Base-by-base conservation (phyloP, 2,113 vertebrate genomes). In the Sylvietta virens region DNA sequence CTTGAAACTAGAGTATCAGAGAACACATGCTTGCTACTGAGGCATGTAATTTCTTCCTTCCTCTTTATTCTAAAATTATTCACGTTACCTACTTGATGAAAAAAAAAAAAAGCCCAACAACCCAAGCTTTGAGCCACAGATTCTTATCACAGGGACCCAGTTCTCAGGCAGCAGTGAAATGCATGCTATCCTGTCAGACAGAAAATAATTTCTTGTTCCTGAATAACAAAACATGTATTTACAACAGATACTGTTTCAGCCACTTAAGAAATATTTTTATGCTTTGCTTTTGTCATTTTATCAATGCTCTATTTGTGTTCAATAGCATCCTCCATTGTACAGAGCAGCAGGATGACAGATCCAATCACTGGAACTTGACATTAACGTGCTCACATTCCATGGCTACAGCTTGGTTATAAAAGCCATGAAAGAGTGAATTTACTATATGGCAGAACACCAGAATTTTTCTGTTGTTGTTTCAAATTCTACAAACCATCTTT, bases 31-130 rank as follows among this genome's bases (percentile, higher is more conserved):
- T 87, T 70, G 50, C 85, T 92, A 83, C 81, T 86, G 87, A 91
- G 60, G 92, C 94, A 54, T 86, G 78, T 88, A 90, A 95, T 95
- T 80, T 90, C 89, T 95, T 95, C 81, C 96, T 96, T 95, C 92
- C 95, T 86, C 94, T 92, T 95, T 78, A 72, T 60, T 87, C 90
- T 94, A 92, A 94, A 95, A 91, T 92, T 85, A 90, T 56, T 81
- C 90, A 85, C 11, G 4, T 86, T 84, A 92, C 69, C 74, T 85
- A 53, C 86, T 54, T 35, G 61, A 92, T 26, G 10, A 80, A 60
- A 48, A 88, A 90, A 87, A 81, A 79, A 86, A 81, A 71, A 73
- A 78, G 26, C 15, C 45, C 71, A 69, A 69, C 56, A 79, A 56
- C 58, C 72, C 10, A 79, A 86, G 78, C 79, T 81, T 39, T 64